These are phyloP conservation scores for Exephanes ischioxanthus DNA, from an alignment of 2,888 invertebrate genomes.

Conservation along the genomic window DNA sequence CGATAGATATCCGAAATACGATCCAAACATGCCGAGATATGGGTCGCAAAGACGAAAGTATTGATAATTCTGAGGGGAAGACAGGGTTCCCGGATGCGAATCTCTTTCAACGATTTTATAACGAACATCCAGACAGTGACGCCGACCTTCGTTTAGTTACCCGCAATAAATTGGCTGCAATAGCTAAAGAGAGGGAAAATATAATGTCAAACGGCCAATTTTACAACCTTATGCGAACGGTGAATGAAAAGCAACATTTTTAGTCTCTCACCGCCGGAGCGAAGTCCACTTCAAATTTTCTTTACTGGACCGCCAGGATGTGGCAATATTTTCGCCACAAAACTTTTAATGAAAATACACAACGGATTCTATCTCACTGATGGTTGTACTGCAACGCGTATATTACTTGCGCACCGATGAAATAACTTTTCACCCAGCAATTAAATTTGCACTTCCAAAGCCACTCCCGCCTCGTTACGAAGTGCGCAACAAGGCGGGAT, in stretches of 20 bases:
- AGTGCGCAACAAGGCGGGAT: no score
- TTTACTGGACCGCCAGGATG: slow-evolving; percentile 76
- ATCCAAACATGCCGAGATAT: no score
- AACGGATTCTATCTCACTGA: slow-evolving; percentile 80
- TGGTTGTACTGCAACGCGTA: slow-evolving; percentile 69
- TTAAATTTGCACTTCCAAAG: slow-evolving; percentile 27
- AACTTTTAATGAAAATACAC: slow-evolving; percentile 83
- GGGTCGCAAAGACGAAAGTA: no score
- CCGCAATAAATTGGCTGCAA: no score
- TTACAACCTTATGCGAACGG: slow-evolving; percentile 68
- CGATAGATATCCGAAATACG: no score
- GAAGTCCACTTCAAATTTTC: slow-evolving; percentile 58
- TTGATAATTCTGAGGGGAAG: no score
- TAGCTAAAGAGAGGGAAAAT: no score
- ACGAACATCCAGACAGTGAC: no score
- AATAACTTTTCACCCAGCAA: slow-evolving; percentile 74
- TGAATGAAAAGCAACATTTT: slow-evolving; percentile 69
- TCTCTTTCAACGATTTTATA: no score
- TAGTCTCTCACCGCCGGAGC: not conserved
- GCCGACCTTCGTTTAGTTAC: no score
- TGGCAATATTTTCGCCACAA: slow-evolving; percentile 76
- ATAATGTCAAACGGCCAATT: slow-evolving; percentile 69
- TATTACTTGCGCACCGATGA: slow-evolving; percentile 77
- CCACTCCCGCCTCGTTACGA: not conserved
- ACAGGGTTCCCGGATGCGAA: no score